Conservation (phyloP, 2,797 vertebrate species). For the Enteromius paludinosus region DNA sequence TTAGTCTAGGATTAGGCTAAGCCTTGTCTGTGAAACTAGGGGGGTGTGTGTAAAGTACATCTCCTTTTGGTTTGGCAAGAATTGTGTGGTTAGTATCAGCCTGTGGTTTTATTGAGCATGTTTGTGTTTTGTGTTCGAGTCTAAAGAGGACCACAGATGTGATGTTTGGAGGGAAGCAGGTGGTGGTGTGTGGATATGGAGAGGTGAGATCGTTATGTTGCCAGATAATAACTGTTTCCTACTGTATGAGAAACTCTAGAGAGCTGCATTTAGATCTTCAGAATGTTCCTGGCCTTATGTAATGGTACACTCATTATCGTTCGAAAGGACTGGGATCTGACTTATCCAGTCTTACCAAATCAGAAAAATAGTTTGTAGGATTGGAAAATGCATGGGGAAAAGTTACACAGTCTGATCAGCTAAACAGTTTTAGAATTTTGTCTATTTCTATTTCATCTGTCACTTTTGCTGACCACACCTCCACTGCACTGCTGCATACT, state of each 20-base stretch:
- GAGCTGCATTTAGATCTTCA: not conserved
- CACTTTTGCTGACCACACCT: slow-evolving; percentile 8
- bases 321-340: not conserved
- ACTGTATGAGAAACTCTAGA: not conserved
- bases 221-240: not conserved
- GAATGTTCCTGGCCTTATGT: too few species aligned
- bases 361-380: not conserved
- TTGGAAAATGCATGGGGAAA: not conserved
- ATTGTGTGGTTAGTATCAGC: not conserved
- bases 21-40: too few species aligned
- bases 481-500: not conserved
- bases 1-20: too few species aligned
- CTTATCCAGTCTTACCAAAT: not conserved
- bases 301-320: not conserved
- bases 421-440: not conserved
- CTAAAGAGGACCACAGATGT: slow-evolving; percentile 97
- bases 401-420: not conserved
- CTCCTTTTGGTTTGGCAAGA: not conserved
- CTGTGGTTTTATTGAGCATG: not conserved
- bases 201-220: slow-evolving; percentile 80
- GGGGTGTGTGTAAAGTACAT: not conserved
- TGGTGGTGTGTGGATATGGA: slow-evolving; percentile 96
- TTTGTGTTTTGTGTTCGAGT: slow-evolving; percentile 68
- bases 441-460: not conserved
- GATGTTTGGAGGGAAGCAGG: slow-evolving; percentile 98